These are phyloP conservation scores for Clinocottus analis DNA, from an alignment of 2,113 vertebrate genomes.

Conservation along the genomic window DNA sequence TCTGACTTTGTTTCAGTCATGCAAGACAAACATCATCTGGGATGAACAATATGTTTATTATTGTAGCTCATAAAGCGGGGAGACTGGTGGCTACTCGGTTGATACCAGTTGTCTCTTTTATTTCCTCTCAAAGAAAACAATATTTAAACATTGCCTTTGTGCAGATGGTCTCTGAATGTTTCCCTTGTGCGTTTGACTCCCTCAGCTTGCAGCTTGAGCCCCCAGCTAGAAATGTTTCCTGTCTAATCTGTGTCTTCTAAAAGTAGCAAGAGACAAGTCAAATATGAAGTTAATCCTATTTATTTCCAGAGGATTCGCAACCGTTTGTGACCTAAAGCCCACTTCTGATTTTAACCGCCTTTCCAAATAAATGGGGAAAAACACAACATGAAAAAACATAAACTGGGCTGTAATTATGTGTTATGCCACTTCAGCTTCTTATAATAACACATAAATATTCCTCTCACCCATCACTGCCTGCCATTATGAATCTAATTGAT, in stretches of 20 bases:
- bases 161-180: background rate
- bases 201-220: background rate
- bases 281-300: conserved; percentile 11
- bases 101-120: background rate
- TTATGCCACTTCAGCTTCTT: background rate
- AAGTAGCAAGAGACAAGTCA: background rate
- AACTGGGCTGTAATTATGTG: background rate
- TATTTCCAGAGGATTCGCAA: background rate
- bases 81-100: background rate
- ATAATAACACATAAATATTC: background rate
- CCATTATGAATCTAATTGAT: background rate
- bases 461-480: background rate
- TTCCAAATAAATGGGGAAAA: background rate
- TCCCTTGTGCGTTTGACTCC: background rate
- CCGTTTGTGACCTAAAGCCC: background rate
- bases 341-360: background rate
- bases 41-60: background rate
- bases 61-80: background rate
- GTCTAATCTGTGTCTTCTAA: conserved; percentile 7
- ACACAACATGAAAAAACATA: background rate
- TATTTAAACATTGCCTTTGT: background rate
- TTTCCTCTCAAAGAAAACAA: conserved; percentile 2
- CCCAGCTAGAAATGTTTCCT: background rate
- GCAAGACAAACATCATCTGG: background rate
- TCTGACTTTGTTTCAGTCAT: background rate